Base-by-base conservation (phyloP, 2,888 invertebrate genomes). In the Nysson spinosus region DNA sequence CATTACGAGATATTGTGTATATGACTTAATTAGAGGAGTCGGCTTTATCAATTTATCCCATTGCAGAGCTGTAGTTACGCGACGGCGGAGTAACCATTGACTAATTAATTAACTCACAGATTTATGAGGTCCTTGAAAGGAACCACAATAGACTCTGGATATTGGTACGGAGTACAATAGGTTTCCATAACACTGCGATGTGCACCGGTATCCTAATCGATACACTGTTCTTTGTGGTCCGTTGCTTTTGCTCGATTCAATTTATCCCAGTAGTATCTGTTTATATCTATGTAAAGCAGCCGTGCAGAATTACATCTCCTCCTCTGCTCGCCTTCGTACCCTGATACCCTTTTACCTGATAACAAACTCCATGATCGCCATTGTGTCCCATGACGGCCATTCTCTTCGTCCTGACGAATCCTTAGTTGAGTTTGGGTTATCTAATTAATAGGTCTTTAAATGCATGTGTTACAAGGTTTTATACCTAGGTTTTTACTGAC, bases 81-180 rank as follows among this genome's bases (percentile, higher is more conserved):
- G 34, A 39, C 30, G 14, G 34, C 14, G n/a, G 16, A 42, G 7
- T 30, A 12, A 3, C 17, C 7, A 12, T 6, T 5, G 32, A 49
- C 39, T 54, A 40, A 70, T 70, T 70, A 70, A 70, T 70, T 70
- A 70, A 66, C 35, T 37, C 40, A 14, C 24, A 47, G 42, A 70
- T 52, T 52, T 42, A 30, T 42, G 40, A 37, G 39, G 16, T 26
- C 16, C 16, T 46, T 12, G 17, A 37, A 49, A 39, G 4, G 11
- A 16, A 46, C 16, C 19, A 60, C 56, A 42, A 69, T 54, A 37
- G 42, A 26, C 35, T 30, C 11, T 7, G 12, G 46, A 50, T 44
- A 44, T 50, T 17, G 24, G 4, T 9, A 14, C 24, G 5, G 24
- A 17, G 32, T 17, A 9, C 24, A 50, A 40, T 24, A 24, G 43